Evolutionary conservation across 2,113 vertebrate genomes (phyloP), one percentile per base, ranked within the genome.

Genomic region (Campylomormyrus tamandua): DNA sequence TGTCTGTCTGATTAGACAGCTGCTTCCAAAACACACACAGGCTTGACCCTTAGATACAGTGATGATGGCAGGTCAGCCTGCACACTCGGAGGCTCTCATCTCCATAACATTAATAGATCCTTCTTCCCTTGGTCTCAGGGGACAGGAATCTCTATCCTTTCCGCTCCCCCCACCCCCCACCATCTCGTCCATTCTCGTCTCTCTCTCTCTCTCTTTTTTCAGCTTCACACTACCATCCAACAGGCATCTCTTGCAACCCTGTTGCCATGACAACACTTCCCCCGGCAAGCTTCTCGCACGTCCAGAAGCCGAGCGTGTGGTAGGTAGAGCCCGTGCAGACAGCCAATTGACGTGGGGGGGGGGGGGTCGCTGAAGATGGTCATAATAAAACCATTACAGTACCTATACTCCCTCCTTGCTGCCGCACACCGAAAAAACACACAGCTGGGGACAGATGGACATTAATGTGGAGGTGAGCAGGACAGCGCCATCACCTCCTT

Each of bases 221-320:
- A 87, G 91, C 91, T 90, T 93, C 93, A 93, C 92, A 80, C 91
- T 92, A 91, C 91, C 91, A 91, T 93, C 94, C 95, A 92, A 92
- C 92, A 84, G 92, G 93, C 94, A 94, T 94, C 92, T 92, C 94
- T 93, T 93, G 87, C 89, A 53, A 93, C 93, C 94, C 94, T 95
- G 96, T 96, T 95, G 94, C 96, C 95, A 96, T 95, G 95, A 94
- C 92, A 95, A 96, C 96, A 93, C 92, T 91, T 95, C 94, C 95
- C 95, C 93, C 93, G 95, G 94, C 94, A 94, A 92, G 91, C 92
- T 93, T 92, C 92, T 48, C 42, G 89, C 91, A 93, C 88, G 90
- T 91, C 92, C 92, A 91, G 91, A 91, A 93, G 92, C 93, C 90
- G 93, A 92, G 58, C 48, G 48, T 42, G 89, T 74, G 90, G 56